A percentile compares a stretch with the other conserved stretches of the same genome.
These are phyloP conservation scores for Vanacampus margaritifer DNA, from an alignment of 2,113 vertebrate species.

Conservation along the genomic window DNA sequence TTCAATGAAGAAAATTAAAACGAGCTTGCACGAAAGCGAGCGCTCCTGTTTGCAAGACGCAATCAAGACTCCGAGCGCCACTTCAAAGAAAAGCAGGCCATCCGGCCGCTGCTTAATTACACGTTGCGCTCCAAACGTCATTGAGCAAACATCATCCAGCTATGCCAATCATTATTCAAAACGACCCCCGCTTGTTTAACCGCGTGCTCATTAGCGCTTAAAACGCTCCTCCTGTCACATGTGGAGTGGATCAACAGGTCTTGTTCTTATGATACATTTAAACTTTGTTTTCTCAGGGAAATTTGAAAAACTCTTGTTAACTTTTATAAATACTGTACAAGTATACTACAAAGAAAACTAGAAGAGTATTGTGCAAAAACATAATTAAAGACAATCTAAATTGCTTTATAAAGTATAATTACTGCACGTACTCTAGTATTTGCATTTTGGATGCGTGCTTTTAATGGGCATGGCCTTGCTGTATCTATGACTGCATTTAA, in stretches of 20 bases:
- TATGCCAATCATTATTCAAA: background rate
- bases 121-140: background rate
- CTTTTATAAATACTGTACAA: background rate
- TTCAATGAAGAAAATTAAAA: background rate
- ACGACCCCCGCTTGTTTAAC: background rate
- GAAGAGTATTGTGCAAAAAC: too few species aligned
- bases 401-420: too few species aligned
- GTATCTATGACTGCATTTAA: background rate
- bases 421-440: too few species aligned
- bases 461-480: too few species aligned
- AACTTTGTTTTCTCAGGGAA: background rate
- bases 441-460: too few species aligned
- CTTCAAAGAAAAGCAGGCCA: background rate
- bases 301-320: background rate
- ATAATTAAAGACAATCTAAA: too few species aligned
- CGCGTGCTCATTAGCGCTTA: background rate
- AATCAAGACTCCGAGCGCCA: background rate
- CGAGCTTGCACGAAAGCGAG: background rate
- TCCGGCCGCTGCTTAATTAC: background rate
- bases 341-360: too few species aligned
- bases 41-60: background rate
- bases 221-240: background rate
- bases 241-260: slow-evolving; percentile 7
- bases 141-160: background rate
- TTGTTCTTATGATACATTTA: background rate